Evolutionary conservation across 2,797 vertebrate species (phyloP), one percentile per base, ranked within the genome.

Genomic region (Yasuhikotakia modesta): DNA sequence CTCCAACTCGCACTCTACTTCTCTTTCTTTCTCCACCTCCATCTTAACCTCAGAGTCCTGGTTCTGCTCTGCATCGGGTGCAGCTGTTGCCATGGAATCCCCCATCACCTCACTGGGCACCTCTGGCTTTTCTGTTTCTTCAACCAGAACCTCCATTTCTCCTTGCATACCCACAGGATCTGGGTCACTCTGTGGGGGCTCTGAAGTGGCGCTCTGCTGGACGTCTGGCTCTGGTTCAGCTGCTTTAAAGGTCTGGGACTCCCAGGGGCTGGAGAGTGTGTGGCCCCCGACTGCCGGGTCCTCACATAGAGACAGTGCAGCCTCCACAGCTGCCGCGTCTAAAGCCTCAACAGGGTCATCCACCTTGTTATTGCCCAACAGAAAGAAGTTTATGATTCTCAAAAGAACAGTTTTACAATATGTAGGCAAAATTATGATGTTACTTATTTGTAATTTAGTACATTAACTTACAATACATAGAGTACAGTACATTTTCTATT

Each of bases 311-410:
- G 97, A 98, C 1, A 99, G 91, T 21, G 97, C 97, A 4, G 96
- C 97, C 90, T 99, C 97, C 70, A 98, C 97, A 3, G 96, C 96
- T 14, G 97, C 97, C 8, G 96, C 96, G 78, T 98, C 97, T 88
- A 99, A 88, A 60, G 93, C 97, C 86, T 98, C 97, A 70, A 96
- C 96, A 22, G 96, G 94, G 86, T 98, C 97, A 0, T 98, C 97
- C 48, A 96, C 97, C 97, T 99, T 16, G 35, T 50, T 13, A 52
- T 8, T 30, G 61, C 10, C 5, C 10, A 30, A 61, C 12, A 32
- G 57, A 60, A 60, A 46, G 24, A 3, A 61, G 14, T 39, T 39
- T 39, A 1, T 35, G 8, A 1, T 35, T 35, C n/a, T n/a, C n/a
- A n/a, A n/a, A n/a, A n/a, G 35, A 35, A 35, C 35, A 35, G 5